phyloP scores from a whole-genome alignment of 2,797 vertebrate genomes.

The Liasis olivaceus region DNA sequence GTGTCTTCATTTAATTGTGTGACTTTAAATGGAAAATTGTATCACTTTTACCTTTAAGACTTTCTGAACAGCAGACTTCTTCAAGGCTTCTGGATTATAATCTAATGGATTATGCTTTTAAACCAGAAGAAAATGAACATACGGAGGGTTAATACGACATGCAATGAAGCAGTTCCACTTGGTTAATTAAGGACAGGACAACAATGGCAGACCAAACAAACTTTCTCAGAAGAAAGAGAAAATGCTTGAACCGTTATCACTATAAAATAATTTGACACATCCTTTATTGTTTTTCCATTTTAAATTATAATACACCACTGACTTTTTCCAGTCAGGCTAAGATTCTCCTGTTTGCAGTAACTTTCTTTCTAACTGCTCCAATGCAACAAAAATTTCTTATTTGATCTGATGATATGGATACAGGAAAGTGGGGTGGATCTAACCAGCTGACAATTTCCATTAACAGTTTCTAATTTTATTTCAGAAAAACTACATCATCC shows the following conservation, averaged over 20 bases:
- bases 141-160: constrained; percentile 87
- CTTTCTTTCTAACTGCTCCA: not conserved
- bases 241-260: constrained; percentile 19
- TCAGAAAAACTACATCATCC: constrained; percentile 7
- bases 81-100: constrained; percentile 89
- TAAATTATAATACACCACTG: constrained; percentile 30
- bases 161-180: constrained; percentile 74
- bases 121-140: constrained; percentile 86
- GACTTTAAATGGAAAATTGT: constrained; percentile 70
- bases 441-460: constrained; percentile 15
- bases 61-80: constrained; percentile 90
- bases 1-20: constrained; percentile 48
- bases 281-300: constrained; percentile 27
- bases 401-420: constrained; percentile 3
- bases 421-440: constrained; percentile 3
- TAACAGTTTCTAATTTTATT: not conserved
- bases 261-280: constrained; percentile 13
- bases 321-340: not conserved
- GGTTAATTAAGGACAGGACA: constrained; percentile 73
- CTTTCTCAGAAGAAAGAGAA: constrained; percentile 33
- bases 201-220: constrained; percentile 48
- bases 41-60: constrained; percentile 90
- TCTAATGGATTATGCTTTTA: constrained; percentile 97
- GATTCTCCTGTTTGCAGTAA: not conserved
- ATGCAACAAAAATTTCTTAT: not conserved